These are phyloP conservation scores for Notiomystis cincta DNA, from an alignment of 2,113 vertebrate genomes.

Conservation along the genomic window DNA sequence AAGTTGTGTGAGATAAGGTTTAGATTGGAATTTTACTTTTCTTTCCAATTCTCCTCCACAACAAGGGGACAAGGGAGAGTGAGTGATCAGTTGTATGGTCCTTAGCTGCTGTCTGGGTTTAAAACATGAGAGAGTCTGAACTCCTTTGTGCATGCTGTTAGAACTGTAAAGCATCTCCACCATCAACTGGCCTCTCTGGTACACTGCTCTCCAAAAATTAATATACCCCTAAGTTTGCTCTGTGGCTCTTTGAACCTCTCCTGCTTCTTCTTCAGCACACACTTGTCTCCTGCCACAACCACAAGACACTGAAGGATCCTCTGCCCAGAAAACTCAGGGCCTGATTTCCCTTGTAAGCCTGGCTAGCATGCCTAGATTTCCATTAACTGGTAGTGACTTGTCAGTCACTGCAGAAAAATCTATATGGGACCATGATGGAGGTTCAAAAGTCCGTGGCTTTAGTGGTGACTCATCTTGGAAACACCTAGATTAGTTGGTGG, in stretches of 20 bases:
- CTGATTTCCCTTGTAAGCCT: not conserved
- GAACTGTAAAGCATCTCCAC: not conserved
- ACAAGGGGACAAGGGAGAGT: not conserved
- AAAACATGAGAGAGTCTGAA: not conserved
- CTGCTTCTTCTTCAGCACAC: not conserved
- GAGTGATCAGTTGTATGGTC: too few species aligned
- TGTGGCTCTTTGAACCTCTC: not conserved
- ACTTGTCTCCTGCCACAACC: not conserved
- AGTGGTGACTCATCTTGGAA: not conserved
- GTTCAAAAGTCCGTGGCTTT: not conserved
- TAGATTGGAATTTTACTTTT: not conserved
- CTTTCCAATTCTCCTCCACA: not conserved
- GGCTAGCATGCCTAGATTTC: not conserved
- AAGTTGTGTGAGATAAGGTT: not conserved
- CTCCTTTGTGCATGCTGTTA: not conserved
- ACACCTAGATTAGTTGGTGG: not conserved
- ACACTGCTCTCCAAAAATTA: too few species aligned
- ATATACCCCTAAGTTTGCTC: not conserved
- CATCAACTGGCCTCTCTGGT: not conserved
- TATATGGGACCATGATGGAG: rapidly evolving
- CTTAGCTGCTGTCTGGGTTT: not conserved
- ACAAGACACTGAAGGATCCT: not conserved
- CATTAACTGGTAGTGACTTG: not conserved
- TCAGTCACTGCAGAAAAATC: not conserved
- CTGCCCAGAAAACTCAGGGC: not conserved